Evolutionary conservation across 2,113 vertebrate genomes (phyloP).

Genomic region (Apteryx owenii): DNA sequence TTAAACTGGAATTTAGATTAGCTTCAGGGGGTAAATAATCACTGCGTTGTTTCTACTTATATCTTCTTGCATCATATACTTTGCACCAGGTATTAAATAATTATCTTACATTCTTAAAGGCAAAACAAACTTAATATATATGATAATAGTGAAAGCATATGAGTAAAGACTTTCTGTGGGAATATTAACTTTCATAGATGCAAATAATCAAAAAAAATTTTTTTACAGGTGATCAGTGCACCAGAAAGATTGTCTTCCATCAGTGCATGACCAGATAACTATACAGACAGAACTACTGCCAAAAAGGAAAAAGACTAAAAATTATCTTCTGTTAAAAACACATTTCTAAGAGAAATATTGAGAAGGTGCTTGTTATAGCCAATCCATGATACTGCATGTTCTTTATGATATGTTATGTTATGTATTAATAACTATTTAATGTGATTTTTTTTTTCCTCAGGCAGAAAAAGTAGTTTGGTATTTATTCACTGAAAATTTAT

Average conservation of each 20-base stretch:
- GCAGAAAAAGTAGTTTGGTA: neutral
- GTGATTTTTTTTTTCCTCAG: neutral
- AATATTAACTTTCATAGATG: neutral
- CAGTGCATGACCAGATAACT: neutral
- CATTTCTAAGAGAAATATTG: neutral
- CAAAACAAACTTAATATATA: neutral
- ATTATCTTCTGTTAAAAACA: neutral
- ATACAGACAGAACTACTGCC: neutral
- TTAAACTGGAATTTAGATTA: neutral
- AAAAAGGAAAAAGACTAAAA: neutral
- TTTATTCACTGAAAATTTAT: neutral
- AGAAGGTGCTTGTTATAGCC: neutral
- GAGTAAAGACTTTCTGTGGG: neutral
- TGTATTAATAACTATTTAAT: neutral
- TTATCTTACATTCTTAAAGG: neutral
- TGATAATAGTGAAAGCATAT: neutral
- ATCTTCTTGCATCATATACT: neutral
- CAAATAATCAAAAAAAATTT: neutral
- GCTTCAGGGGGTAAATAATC: neutral
- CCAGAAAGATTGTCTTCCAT: neutral
- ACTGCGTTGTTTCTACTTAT: neutral
- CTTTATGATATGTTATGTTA: neutral
- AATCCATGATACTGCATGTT: rapidly evolving
- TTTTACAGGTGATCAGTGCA: neutral
- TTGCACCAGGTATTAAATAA: neutral